phyloP scores from a whole-genome alignment of 1,140 invertebrate genomes.

The Drosophila ironensis region DNA sequence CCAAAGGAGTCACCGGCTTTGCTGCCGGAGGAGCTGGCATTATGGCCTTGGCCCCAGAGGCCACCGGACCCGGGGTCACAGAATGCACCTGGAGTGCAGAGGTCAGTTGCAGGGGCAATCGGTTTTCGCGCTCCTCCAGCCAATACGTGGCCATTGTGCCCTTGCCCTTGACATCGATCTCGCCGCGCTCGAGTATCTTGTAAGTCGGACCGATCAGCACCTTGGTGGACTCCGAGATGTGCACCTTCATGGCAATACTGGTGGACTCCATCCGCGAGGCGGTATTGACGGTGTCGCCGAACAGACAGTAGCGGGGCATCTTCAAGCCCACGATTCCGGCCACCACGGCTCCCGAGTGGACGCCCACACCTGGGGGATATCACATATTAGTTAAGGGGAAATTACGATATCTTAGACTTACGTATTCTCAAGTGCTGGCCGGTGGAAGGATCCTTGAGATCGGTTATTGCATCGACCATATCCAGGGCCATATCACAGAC shows the following conservation, averaged over 20 bases:
- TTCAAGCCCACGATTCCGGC: constrained; percentile 97
- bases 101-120: constrained; percentile 83
- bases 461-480: constrained; percentile 96
- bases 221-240: constrained; percentile 94
- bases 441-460: constrained; percentile 95
- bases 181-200: constrained; percentile 89
- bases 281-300: constrained; percentile 96
- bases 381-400: background rate
- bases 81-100: constrained; percentile 55
- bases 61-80: constrained; percentile 50
- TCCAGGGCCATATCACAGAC: constrained; percentile 98
- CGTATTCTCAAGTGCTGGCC: constrained; percentile 93
- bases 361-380: constrained; percentile 85
- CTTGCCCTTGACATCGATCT: constrained; percentile 93
- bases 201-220: constrained; percentile 90
- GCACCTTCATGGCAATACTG: constrained; percentile 95
- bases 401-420: constrained; percentile 41
- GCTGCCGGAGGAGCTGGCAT: constrained; percentile 15
- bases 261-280: constrained; percentile 96
- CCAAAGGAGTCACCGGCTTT: constrained; percentile 8
- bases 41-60: constrained; percentile 38
- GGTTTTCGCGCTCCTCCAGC: constrained; percentile 87
- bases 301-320: constrained; percentile 92
- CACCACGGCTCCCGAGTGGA: constrained; percentile 95
- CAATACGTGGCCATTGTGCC: constrained; percentile 97